Conservation (phyloP, 1,140 invertebrate species). For the Hypothenemus hampei region DNA sequence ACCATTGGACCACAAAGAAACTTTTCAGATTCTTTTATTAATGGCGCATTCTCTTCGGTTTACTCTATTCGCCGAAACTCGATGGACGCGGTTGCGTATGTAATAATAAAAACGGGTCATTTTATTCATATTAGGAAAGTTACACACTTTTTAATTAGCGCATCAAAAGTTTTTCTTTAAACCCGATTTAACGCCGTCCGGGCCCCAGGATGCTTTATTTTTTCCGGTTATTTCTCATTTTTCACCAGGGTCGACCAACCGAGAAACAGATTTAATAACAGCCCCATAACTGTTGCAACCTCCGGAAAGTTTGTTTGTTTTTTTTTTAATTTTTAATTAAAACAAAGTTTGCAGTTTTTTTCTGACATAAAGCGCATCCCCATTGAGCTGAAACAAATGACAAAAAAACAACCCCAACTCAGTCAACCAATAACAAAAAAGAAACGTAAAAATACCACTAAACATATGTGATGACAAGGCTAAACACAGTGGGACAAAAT, state of each 20-base stretch:
- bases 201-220: too few species aligned
- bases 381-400: background rate
- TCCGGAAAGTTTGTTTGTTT: background rate
- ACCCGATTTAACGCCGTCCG: too few species aligned
- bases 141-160: slow-evolving; percentile 25
- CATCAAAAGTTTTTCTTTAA: slow-evolving; percentile 22
- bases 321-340: background rate
- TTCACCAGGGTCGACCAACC: too few species aligned
- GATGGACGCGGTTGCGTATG: too few species aligned
- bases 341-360: background rate
- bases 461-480: slow-evolving; percentile 17
- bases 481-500: slow-evolving; percentile 8
- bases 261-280: too few species aligned
- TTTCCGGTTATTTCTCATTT: too few species aligned
- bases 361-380: background rate
- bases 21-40: slow-evolving; percentile 17
- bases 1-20: background rate
- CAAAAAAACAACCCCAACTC: background rate
- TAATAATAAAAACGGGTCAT: background rate
- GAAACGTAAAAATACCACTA: background rate
- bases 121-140: slow-evolving; percentile 28
- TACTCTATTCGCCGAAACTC: background rate
- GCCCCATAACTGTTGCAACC: slow-evolving; percentile 6
- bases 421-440: background rate
- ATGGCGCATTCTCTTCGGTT: background rate